Conservation (phyloP, 2,113 vertebrate species). For the Ptyas mucosa region DNA sequence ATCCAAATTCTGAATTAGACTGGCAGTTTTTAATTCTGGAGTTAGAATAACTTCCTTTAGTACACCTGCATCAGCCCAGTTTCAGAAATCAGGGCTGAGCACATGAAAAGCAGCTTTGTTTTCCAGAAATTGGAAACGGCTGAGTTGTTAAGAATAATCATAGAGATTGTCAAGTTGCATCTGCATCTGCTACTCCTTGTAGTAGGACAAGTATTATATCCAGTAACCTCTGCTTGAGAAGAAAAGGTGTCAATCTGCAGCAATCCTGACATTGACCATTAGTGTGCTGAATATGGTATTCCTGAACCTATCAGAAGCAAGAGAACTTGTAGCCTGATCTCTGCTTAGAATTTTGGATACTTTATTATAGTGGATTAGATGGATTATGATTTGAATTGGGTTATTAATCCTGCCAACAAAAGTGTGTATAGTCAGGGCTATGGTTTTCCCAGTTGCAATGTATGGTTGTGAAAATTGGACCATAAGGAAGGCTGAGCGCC, state of each 20-base stretch:
- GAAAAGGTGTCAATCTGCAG: background rate
- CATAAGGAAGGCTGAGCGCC: too few species aligned
- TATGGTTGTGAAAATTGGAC: too few species aligned
- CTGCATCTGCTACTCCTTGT: background rate
- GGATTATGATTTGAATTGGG: background rate
- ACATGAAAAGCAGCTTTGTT: background rate
- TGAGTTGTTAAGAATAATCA: background rate
- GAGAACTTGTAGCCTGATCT: background rate
- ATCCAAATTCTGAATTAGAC: background rate
- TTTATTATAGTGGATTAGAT: background rate
- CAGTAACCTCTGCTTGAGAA: background rate
- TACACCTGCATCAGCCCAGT: background rate
- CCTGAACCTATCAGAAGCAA: background rate
- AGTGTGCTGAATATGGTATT: background rate
- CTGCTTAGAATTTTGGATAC: background rate
- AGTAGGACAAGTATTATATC: background rate
- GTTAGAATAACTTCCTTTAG: background rate
- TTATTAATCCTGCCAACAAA: background rate
- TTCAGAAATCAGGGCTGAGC: background rate
- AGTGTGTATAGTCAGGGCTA: too few species aligned
- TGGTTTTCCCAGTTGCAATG: too few species aligned
- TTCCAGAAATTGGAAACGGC: background rate
- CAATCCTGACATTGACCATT: background rate
- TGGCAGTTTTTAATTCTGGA: background rate
- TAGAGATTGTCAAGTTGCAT: background rate